Base-by-base conservation (phyloP, 2,888 invertebrate genomes). In the Polietes domitor region DNA sequence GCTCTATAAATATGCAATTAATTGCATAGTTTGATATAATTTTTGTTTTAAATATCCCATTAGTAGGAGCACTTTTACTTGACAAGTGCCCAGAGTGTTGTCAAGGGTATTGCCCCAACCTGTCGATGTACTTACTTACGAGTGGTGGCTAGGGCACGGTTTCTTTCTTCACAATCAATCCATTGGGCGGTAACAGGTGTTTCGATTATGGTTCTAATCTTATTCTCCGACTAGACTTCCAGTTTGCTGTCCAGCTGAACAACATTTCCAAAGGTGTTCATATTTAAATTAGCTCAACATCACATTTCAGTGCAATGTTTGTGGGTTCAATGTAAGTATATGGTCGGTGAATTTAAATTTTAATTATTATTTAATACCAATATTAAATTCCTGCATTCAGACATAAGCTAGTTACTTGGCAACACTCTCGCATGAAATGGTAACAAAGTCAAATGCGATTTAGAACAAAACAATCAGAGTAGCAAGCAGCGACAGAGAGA, bases 341-440 rank as follows among this genome's bases (percentile, higher is more conserved):
- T n/a, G n/a, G n/a, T n/a, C n/a, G n/a, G n/a, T 74, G n/a, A 47
- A 63, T 77, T 80, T 74, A 43, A 71, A 58, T 71, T 77, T 50
- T 80, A 80, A 83, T 80, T 80, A 83, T 65, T 74, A 77, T 75
- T 80, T 83, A 77, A 80, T 80, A 55, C 58, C 68, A 15, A 73
- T 77, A 70, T 83, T 80, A 77, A 55, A 43, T 47, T 26, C 21
- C n/a, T 9, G 21, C 21, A 53, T 32, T 41, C 32, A 26, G 26
- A 17, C 50, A 53, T 47, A 47, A 47, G n/a, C 9, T 47, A 47
- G 32, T n/a, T 47, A 47, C 37, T 37, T 32, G 37, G 19, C 37
- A 65, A 37, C 65, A 65, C 37, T 53, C n/a, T 32, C 5, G 32
- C 7, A 47, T n/a, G 12, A 47, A n/a, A 12, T 47, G 21, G 2